Evolutionary conservation across 2,113 vertebrate genomes (phyloP), one percentile per base, ranked within the genome.

Genomic region (Calyptommatus sinebrachiatus): DNA sequence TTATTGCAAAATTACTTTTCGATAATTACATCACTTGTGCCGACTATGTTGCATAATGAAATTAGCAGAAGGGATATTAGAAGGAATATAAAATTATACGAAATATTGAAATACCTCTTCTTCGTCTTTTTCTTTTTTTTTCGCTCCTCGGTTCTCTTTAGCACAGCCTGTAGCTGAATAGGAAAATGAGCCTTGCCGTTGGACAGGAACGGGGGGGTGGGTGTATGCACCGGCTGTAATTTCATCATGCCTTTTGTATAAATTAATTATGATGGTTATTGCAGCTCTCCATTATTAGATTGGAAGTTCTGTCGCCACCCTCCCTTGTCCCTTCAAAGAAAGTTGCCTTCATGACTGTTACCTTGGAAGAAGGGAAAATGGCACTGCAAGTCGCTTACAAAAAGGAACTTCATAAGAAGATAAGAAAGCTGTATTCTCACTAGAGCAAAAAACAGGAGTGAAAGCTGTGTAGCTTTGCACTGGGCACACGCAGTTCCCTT

Each of bases 1-100:
- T 96, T 94, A 95, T 96, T 95, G 91, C 93, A 94, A 97, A 95
- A 95, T 96, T 94, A 95, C 94, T 96, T 95, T 95, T 93, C 92
- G 91, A 94, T 96, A 96, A 96, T 95, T 95, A 94, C 90, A 96
- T 96, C 89, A 95, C 87, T 61, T 53, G 88, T 89, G 92, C 93
- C 83, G 93, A 90, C 94, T 95, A 89, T 94, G 92, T 94, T 92
- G 91, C 92, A 91, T 95, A 95, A 96, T 95, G 92, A 93, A 95
- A 94, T 96, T 96, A 95, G 89, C 91, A 93, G 91, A 91, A 92
- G 92, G 88, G 91, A 95, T 94, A 94, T 93, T 92, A 94, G 92
- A 93, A 90, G 92, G 92, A 91, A 93, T 94, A 95, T 94, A 95
- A 93, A 95, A 95, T 95, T 93, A 93, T 92, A 92, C 90, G 93